Evolutionary conservation across 2,888 invertebrate species (phyloP), one percentile per base, ranked within the genome.

Genomic region (Eupithecia pulchellata): DNA sequence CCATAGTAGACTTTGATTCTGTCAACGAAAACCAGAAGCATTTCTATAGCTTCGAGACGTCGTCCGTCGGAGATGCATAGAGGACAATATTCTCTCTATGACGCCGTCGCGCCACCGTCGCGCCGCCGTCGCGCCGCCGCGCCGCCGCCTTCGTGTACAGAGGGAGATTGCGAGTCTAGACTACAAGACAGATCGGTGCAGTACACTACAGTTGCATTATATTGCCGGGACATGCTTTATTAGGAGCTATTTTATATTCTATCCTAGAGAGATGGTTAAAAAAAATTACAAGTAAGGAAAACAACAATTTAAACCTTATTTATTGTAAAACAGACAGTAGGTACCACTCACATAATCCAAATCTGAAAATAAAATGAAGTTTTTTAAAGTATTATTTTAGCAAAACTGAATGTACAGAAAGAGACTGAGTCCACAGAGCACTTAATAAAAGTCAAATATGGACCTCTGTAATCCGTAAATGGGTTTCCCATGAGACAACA

Each of bases 371-470:
- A n/a, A n/a, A n/a, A n/a, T n/a, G n/a, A n/a, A n/a, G n/a, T n/a
- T n/a, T n/a, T n/a, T 9, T 42, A 20, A n/a, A 42, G 42, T 9
- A 8, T 3, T 47, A 20, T 47, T n/a, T n/a, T 20, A n/a, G 42
- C n/a, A 47, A 47, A 9, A 8, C 42, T 9, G 20, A 47, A 47
- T 20, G 42, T 20, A 39, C 32, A 17, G 58, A 71, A 72, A 68
- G 74, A 65, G 63, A 42, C 72, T 42, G 64, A 65, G 52, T 68
- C 68, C 64, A 47, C 70, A 63, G 58, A 42, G 29, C 62, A 39
- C 47, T 20, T 64, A 64, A 64, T 58, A 66, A 63, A 72, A 75
- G 63, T 66, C 68, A 72, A 70, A 68, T 69, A 64, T 63, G 57
- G 61, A 39, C 4, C 39, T 6, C 14, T 20, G 39, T 69, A 69